Conservation (phyloP, 2,888 invertebrate genomes). For the Drosophila monieri region DNA sequence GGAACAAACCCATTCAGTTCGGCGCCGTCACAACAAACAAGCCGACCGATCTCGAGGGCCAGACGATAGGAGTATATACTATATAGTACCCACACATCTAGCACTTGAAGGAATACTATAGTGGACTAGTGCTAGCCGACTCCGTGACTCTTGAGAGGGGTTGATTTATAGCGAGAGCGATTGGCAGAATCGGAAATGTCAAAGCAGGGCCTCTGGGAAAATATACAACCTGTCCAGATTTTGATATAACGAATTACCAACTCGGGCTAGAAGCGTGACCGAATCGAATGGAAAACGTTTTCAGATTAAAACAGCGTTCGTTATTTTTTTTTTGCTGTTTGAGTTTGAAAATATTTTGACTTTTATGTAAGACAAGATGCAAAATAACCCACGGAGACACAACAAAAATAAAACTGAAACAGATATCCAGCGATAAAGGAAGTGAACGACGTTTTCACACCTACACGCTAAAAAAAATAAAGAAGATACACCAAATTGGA, state of each 20-base stretch:
- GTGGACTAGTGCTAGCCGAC: conserved; percentile 11
- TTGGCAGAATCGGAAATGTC: conserved; percentile 73
- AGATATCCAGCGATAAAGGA: conserved; percentile 67
- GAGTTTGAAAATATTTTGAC: conserved; percentile 45
- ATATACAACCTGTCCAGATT: conserved; percentile 77
- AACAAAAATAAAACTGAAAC: conserved; percentile 18
- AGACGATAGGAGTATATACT: conserved; percentile 20
- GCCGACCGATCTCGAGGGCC: conserved; percentile 40
- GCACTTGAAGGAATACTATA: conserved; percentile 8
- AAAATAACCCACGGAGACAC: conserved; percentile 26
- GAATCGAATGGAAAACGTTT: conserved; percentile 46
- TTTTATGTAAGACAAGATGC: conserved; percentile 43
- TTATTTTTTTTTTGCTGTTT: neutral
- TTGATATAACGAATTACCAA: conserved; percentile 42
- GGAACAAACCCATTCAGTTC: conserved; percentile 24
- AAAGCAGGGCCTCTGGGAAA: conserved; percentile 30
- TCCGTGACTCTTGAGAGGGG: conserved; percentile 34
- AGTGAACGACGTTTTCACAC: conserved; percentile 80
- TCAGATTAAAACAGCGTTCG: conserved; percentile 35
- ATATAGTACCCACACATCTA: conserved; percentile 14
- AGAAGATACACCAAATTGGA: conserved; percentile 49
- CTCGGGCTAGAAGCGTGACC: conserved; percentile 35
- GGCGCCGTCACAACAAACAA: conserved; percentile 37
- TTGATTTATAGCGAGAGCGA: conserved; percentile 66
- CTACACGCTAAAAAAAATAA: conserved; percentile 80